Conservation (phyloP, 2,113 vertebrate genomes). For the Thamnophis sirtalis region DNA sequence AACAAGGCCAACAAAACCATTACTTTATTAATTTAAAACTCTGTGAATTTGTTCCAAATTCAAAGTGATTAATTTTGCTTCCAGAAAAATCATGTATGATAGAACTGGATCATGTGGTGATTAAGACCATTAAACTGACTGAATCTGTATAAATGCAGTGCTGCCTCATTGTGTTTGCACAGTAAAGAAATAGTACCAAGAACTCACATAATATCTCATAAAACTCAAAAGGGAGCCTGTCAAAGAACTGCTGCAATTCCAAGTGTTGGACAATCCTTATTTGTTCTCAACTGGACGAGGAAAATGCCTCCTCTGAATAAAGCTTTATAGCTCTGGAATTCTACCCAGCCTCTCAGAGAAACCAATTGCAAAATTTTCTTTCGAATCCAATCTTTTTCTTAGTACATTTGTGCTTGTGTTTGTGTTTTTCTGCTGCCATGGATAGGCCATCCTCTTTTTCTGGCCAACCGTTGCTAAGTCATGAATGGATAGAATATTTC, state of each 20-base stretch:
- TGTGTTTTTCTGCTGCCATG: conserved; percentile 62
- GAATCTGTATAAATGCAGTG: not conserved
- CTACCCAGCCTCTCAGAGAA: conserved; percentile 32
- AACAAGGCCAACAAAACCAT: not conserved
- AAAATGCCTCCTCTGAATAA: conserved; percentile 17
- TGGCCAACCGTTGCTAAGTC: conserved; percentile 57
- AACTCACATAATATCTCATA: conserved; percentile 1
- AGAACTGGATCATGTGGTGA: not conserved
- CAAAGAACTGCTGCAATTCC: not conserved
- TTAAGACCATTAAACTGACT: not conserved
- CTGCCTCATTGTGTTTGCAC: not conserved
- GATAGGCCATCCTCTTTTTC: conserved; percentile 57
- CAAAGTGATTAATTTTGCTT: not conserved
- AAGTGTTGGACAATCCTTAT: conserved; percentile 23
- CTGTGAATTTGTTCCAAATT: not conserved
- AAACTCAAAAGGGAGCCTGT: not conserved
- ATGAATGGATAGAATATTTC: conserved; percentile 47
- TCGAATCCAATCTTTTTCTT: conserved; percentile 27
- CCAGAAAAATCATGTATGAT: not conserved
- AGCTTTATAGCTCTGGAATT: conserved; percentile 28
- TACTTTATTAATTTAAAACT: not conserved
- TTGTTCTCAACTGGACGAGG: conserved; percentile 20
- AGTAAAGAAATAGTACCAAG: not conserved
- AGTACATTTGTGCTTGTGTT: not conserved
- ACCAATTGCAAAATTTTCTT: conserved; percentile 8